Percentiles rank a stretch among this genome's conserved stretches.
Evolutionary conservation across 2,888 invertebrate genomes (phyloP).

Genomic region (Mythimna ferrago): DNA sequence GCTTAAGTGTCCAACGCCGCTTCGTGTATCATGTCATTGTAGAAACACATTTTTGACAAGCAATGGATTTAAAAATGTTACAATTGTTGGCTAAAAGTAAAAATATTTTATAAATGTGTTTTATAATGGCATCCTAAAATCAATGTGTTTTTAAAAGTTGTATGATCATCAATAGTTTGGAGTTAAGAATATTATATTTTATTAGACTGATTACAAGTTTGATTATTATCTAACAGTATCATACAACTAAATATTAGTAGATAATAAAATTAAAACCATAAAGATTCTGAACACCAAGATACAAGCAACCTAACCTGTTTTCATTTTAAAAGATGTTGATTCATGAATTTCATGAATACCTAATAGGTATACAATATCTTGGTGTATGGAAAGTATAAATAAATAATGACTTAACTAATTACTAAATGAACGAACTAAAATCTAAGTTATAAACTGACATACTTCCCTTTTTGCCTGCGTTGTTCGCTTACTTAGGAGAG

Average conservation of each 20-base stretch:
- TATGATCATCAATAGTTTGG: conserved; percentile 21
- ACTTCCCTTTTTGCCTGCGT: conserved; percentile 41
- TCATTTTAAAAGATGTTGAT: neutral
- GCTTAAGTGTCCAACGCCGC: conserved; percentile 65
- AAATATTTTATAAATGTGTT: conserved; percentile 26
- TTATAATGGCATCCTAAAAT: conserved; percentile 42
- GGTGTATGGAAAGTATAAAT: conserved; percentile 40
- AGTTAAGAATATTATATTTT: conserved; percentile 35
- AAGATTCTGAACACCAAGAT: conserved; percentile 43
- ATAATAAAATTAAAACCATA: conserved; percentile 12
- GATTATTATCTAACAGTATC: conserved; percentile 17
- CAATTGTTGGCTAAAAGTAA: neutral
- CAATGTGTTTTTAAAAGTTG: conserved; percentile 52
- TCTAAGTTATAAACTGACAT: conserved; percentile 25
- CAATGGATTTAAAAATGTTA: conserved; percentile 1
- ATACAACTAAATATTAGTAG: conserved; percentile 57
- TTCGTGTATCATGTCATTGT: conserved; percentile 53
- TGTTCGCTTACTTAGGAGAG: conserved; percentile 59
- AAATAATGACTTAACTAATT: conserved; percentile 23
- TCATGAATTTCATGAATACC: neutral
- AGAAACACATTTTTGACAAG: conserved; percentile 18
- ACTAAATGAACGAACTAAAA: conserved; percentile 35
- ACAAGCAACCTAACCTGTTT: no score
- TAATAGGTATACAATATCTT: conserved; percentile 2
- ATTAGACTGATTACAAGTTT: neutral